Percentiles rank a stretch among this genome's conserved stretches.
These are phyloP conservation scores for Saccopteryx leptura DNA, from an alignment of 2,113 vertebrate species.

Conservation along the genomic window DNA sequence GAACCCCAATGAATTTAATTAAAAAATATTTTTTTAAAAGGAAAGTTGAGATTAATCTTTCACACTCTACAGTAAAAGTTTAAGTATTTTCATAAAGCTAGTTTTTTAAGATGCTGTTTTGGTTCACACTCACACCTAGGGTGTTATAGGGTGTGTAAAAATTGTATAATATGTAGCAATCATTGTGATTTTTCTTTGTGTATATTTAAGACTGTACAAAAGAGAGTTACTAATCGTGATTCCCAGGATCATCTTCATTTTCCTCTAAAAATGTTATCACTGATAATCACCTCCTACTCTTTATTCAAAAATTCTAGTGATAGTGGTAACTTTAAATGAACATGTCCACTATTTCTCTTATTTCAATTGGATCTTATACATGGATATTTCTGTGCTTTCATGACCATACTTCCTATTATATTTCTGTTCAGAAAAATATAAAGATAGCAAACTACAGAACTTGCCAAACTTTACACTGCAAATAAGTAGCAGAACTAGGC, in stretches of 20 bases:
- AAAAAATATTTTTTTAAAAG: too few species aligned
- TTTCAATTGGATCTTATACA: background rate
- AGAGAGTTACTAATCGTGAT: background rate
- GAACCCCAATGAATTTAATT: too few species aligned
- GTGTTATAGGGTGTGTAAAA: background rate
- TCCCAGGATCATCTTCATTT: slow-evolving; percentile 22
- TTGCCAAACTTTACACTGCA: background rate
- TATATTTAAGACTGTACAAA: background rate
- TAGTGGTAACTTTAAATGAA: background rate
- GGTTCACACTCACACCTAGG: background rate
- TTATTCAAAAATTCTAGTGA: slow-evolving; percentile 19
- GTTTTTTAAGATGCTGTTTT: background rate
- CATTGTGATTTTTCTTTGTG: background rate
- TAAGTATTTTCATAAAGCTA: background rate
- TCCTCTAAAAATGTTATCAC: background rate
- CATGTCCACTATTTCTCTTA: background rate
- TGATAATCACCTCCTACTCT: background rate
- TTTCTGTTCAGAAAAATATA: slow-evolving; percentile 33
- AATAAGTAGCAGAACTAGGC: background rate
- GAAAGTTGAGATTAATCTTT: background rate
- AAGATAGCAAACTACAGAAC: background rate
- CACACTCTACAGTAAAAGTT: background rate
- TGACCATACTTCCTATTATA: background rate
- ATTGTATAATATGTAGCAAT: background rate
- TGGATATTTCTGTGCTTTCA: background rate